Base-by-base conservation (phyloP, 37 sponge, comb jelly and placozoan genomes). In the Agelas oroides region DNA sequence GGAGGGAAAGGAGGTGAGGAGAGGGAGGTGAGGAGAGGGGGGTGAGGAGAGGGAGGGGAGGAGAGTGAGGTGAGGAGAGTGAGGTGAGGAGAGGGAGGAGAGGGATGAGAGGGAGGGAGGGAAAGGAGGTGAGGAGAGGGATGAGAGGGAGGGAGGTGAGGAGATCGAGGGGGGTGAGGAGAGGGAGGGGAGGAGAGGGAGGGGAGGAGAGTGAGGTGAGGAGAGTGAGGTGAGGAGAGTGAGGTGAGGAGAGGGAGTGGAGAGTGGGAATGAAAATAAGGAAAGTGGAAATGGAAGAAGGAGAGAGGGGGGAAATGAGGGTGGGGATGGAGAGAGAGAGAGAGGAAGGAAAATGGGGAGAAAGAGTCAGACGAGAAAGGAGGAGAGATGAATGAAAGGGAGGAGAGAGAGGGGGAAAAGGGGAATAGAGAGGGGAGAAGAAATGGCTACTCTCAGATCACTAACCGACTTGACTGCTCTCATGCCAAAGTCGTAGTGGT, bases 401-500 rank as follows among this genome's bases (percentile, higher is more conserved):
- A 36, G 16, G 11, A 19, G 66, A 34, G 66, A 28, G 27, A 28
- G 64, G 27, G 64, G 27, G 64, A 12, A 62, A 34, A 5, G 34
- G 41, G 15, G n/a, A 34, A 38, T 23, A 30, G 72, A 34, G 31
- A 24, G 30, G 25, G 64, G 64, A 12, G 27, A 2, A 5, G 64
- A 62, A 12, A 57, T 16, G 59, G 63, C 27, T 28, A 8, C n/a
- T n/a, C n/a, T n/a, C n/a, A n/a, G 27, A 33, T 11, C 28, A 71
- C 90, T 85, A 52, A 94, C 98, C 19, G 99, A 98, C 55, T 98
- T 98, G 54, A 98, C 99, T 5, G 99, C 99, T 71, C 99, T 66
- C 96, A 98, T 96, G 18, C 99, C 99, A 83, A 98, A 98, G 70
- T 98, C 99, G 74, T 98, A 98, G 83, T 98, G 99, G 53, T 96